Conservation (phyloP, 2,113 vertebrate species). For the Thalassarche chlororhynchos region DNA sequence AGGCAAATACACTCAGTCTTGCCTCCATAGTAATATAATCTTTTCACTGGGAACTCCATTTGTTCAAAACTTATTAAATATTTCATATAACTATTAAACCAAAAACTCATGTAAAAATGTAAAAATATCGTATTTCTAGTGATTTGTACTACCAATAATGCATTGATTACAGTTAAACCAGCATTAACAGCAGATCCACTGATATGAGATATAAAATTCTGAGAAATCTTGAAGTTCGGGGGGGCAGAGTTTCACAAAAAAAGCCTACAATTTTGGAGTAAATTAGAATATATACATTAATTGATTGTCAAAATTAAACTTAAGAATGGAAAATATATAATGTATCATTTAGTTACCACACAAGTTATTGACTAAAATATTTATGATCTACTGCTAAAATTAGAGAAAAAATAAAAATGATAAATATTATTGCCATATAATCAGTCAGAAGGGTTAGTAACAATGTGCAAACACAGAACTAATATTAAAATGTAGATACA, state of each 20-base stretch:
- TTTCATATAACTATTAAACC: not conserved
- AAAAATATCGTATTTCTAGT: not conserved
- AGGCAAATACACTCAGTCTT: not conserved
- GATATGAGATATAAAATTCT: not conserved
- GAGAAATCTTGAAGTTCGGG: not conserved
- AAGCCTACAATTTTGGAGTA: not conserved
- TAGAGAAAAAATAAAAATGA: not conserved
- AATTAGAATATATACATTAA: not conserved
- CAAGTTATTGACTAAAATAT: not conserved
- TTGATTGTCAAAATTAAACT: not conserved
- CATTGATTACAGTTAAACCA: not conserved
- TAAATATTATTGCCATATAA: not conserved
- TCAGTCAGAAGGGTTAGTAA: not conserved
- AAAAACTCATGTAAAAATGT: not conserved
- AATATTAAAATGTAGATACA: not conserved
- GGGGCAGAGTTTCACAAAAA: not conserved
- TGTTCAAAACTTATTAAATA: not conserved
- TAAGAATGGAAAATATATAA: not conserved
- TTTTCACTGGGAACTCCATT: not conserved
- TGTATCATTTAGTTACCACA: not conserved
- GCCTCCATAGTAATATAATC: not conserved
- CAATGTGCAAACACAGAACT: not conserved
- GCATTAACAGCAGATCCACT: not conserved
- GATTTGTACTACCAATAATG: not conserved
- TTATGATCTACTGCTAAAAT: not conserved